Evolutionary conservation across 2,888 invertebrate species (phyloP).

Genomic region (Bombylius discolor): DNA sequence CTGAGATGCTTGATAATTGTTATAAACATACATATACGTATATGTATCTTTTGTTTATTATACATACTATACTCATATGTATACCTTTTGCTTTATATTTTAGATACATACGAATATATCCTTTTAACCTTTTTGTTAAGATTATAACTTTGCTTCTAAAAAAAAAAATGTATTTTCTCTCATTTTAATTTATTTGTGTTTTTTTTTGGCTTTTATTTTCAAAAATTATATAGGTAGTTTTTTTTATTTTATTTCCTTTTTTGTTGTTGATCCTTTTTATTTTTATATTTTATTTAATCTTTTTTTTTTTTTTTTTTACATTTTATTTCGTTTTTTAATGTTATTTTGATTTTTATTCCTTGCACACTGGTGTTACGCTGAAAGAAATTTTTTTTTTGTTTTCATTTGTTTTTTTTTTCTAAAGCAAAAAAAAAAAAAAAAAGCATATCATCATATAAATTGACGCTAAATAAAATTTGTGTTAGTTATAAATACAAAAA

Average conservation of each 20-base stretch:
- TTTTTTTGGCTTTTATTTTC: neutral
- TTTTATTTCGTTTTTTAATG: neutral
- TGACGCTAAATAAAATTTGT: no score
- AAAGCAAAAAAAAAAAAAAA: no score
- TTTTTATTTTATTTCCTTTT: neutral
- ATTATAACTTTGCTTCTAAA: no score
- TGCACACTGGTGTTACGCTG: constrained; percentile 7
- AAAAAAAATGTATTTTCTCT: neutral
- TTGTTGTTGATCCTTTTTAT: neutral
- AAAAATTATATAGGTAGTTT: no score
- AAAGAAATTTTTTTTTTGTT: neutral
- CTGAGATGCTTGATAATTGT: no score
- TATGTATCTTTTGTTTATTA: neutral
- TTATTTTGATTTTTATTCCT: neutral
- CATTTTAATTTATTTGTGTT: neutral
- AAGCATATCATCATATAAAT: no score
- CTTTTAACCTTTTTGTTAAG: neutral
- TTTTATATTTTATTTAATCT: neutral
- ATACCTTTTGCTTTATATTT: neutral
- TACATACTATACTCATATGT: no score
- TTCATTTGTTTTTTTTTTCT: neutral
- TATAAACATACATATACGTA: neutral
- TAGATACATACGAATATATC: neutral
- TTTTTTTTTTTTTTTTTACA: neutral
- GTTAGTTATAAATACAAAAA: no score